Conservation (phyloP, 1,140 invertebrate genomes). For the Neodiprion virginianus region DNA sequence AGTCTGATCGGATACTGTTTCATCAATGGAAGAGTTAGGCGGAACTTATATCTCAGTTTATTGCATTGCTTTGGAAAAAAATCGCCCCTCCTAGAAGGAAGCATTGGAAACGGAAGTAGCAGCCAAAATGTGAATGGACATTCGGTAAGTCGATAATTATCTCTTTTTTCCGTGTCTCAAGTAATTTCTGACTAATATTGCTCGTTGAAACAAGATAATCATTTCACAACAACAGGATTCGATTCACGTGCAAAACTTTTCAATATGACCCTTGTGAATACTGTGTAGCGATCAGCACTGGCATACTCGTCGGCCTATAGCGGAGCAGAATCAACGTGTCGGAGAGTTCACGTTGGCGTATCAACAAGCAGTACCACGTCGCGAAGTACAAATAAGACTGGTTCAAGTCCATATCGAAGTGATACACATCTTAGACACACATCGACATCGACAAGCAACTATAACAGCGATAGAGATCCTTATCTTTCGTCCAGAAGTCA, state of each 20-base stretch:
- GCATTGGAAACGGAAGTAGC: conserved; percentile 71
- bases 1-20: conserved; percentile 85
- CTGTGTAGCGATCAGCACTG: conserved; percentile 75
- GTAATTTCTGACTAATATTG: neutral
- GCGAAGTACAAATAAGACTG: conserved; percentile 91
- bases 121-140: conserved; percentile 75
- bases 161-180: neutral
- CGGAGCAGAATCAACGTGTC: conserved; percentile 60
- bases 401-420: conserved; percentile 88
- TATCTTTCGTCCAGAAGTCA: conserved; percentile 51
- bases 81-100: conserved; percentile 78
- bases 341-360: conserved; percentile 86
- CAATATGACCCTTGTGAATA: no score
- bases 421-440: conserved; percentile 81
- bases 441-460: conserved; percentile 84
- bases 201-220: no score
- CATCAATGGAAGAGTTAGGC: conserved; percentile 78
- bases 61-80: conserved; percentile 84
- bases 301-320: conserved; percentile 72
- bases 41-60: conserved; percentile 72
- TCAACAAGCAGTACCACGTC: conserved; percentile 96
- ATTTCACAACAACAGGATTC: no score
- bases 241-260: no score
- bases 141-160: conserved; percentile 42
- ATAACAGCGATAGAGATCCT: conserved; percentile 74